Base-by-base conservation (phyloP, 2,888 invertebrate species). In the Mimachlamys varia region DNA sequence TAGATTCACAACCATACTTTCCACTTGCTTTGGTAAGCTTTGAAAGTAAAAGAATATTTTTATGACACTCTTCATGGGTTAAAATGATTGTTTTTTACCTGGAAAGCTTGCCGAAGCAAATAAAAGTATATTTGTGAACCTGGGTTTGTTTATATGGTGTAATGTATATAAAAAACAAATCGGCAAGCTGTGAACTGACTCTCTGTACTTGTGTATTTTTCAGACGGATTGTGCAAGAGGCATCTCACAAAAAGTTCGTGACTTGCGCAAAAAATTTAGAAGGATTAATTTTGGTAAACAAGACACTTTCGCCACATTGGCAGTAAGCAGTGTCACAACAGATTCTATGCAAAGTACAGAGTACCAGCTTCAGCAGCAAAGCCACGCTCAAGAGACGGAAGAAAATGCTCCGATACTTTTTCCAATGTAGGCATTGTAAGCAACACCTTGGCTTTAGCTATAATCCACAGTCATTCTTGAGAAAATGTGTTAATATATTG, bases 151-250 rank as follows among this genome's bases (percentile, higher is more conserved):
- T 58, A 3, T 58, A 58, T 7, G 3, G 58, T 58, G 22, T 58
- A 17, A 53, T 22, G 15, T 58, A 0, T 17, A 58, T 58, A 22
- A 19, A 7, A 53, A 53, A 58, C 15, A 76, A 76, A 33, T 76
- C 33, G 33, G 22, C 76, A 76, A 76, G 76, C 33, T 27, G 76
- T 76, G 27, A 27, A 76, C 76, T 76, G 76, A 76, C 76, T 76
- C 33, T 19, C 76, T 76, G 12, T 76, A 27, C 76, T 76, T 76
- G 76, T 76, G 33, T 76, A 76, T 76, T 76, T 62, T 76, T 76
- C 76, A 76, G 76, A 76, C 76, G 76, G 76, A 76, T 76, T 76
- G 76, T 76, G 76, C 76, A 33, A 76, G 76, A 76, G 76, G 76
- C 76, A 76, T 76, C 33, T 76, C 76, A 76, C 76, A 76, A 76